Evolutionary conservation across 2,888 invertebrate species (phyloP).

Genomic region (Drosophila yooni): DNA sequence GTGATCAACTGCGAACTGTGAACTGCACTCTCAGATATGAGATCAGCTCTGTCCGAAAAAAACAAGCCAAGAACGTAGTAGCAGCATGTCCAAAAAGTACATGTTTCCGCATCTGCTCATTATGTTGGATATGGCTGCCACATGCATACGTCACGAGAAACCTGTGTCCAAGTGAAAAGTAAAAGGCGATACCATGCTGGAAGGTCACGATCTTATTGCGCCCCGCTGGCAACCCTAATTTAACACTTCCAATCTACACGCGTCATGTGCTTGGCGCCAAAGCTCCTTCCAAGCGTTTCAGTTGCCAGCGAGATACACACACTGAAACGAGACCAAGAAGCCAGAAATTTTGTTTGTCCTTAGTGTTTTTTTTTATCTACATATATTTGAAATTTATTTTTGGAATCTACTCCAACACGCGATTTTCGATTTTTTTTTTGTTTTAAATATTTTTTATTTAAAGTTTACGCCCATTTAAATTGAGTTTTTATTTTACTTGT

Average conservation of each 20-base stretch:
- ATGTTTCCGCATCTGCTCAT: slow-evolving; percentile 35
- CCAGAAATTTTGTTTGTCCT: slow-evolving; percentile 63
- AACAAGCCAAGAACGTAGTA: slow-evolving; percentile 5
- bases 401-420: slow-evolving; percentile 22
- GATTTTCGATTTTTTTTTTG: slow-evolving; percentile 31
- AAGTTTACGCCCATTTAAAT: slow-evolving; percentile 50
- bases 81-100: slow-evolving; percentile 6
- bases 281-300: slow-evolving; percentile 43
- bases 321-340: slow-evolving; percentile 42
- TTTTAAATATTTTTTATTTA: slow-evolving; percentile 49
- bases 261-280: slow-evolving; percentile 54
- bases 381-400: slow-evolving; percentile 24
- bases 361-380: slow-evolving; percentile 50
- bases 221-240: slow-evolving; percentile 44
- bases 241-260: slow-evolving; percentile 59
- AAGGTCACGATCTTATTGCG: slow-evolving; percentile 42
- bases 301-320: slow-evolving; percentile 46
- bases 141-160: slow-evolving; percentile 18
- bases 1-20: slow-evolving; percentile 6
- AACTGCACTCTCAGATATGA: slow-evolving; percentile 20
- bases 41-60: slow-evolving; percentile 22
- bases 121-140: background rate
- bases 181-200: slow-evolving; percentile 41
- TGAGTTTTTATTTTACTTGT: slow-evolving; percentile 50
- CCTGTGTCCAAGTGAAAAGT: slow-evolving; percentile 36